Evolutionary conservation across 2,797 vertebrate genomes (phyloP).

Genomic region (Coendou prehensilis): DNA sequence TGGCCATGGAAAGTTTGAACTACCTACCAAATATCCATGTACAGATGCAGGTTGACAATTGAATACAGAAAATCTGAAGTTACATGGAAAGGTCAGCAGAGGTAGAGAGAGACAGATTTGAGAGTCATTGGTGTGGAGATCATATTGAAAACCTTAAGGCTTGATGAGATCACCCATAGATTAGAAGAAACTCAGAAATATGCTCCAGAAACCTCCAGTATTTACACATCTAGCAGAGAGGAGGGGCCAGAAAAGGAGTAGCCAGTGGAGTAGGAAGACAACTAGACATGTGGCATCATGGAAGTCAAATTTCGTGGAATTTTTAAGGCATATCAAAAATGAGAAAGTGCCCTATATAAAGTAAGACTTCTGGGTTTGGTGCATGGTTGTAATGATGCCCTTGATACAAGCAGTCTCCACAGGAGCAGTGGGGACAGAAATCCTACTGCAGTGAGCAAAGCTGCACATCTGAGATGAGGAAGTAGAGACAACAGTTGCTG

Average conservation of each 20-base stretch:
- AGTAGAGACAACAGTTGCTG: neutral
- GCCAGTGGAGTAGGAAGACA: neutral
- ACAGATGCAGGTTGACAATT: neutral
- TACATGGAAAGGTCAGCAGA: neutral
- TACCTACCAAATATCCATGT: neutral
- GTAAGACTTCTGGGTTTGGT: neutral
- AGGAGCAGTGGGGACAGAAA: neutral
- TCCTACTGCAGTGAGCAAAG: neutral
- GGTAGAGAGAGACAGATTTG: neutral
- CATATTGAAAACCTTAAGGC: neutral
- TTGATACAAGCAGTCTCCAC: neutral
- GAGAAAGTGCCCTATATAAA: neutral
- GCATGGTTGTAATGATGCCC: neutral
- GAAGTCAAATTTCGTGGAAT: neutral
- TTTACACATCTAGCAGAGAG: neutral
- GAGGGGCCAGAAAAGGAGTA: neutral
- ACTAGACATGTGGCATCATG: neutral
- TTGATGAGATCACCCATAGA: neutral
- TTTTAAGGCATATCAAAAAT: slow-evolving; percentile 25
- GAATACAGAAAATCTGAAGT: slow-evolving; percentile 1
- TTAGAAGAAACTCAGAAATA: neutral
- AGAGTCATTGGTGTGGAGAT: neutral
- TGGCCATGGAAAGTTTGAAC: neutral
- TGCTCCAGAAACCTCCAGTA: neutral
- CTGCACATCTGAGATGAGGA: neutral